Percentiles rank a stretch among this genome's conserved stretches.
Evolutionary conservation across 2,113 vertebrate genomes (phyloP).

Genomic region (Python bivittatus): DNA sequence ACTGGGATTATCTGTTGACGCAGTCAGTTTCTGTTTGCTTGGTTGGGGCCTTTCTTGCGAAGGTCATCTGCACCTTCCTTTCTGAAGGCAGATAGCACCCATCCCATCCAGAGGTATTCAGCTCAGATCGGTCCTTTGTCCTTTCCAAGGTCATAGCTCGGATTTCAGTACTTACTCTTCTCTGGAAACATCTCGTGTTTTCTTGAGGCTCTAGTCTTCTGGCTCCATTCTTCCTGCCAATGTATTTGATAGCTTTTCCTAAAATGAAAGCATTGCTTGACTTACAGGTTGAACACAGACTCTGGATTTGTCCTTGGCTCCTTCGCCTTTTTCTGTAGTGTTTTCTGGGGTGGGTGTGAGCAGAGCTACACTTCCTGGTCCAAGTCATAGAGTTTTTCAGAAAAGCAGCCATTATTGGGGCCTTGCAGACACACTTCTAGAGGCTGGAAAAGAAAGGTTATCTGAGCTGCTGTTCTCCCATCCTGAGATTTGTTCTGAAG

Average conservation of each 20-base stretch:
- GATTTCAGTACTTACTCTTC: not conserved
- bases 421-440: not conserved
- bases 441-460: too few relatives aligned
- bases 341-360: not conserved
- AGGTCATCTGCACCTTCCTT: not conserved
- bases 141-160: not conserved
- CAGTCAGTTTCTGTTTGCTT: conserved; percentile 21
- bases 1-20: not conserved
- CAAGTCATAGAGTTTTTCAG: not conserved
- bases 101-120: not conserved
- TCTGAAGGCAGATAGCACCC: not conserved
- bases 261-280: not conserved
- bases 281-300: not conserved
- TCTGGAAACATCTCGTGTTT: not conserved
- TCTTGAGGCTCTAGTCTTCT: not conserved
- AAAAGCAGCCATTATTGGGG: not conserved
- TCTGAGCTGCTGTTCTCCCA: not conserved
- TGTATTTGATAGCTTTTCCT: not conserved
- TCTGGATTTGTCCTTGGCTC: not conserved
- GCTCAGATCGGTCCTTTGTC: not conserved
- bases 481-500: not conserved
- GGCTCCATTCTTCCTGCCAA: not conserved
- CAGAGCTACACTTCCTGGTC: not conserved
- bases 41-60: not conserved
- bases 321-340: not conserved